phyloP scores from a whole-genome alignment of 2,888 invertebrate species.

The Yponomeuta plumbellus region DNA sequence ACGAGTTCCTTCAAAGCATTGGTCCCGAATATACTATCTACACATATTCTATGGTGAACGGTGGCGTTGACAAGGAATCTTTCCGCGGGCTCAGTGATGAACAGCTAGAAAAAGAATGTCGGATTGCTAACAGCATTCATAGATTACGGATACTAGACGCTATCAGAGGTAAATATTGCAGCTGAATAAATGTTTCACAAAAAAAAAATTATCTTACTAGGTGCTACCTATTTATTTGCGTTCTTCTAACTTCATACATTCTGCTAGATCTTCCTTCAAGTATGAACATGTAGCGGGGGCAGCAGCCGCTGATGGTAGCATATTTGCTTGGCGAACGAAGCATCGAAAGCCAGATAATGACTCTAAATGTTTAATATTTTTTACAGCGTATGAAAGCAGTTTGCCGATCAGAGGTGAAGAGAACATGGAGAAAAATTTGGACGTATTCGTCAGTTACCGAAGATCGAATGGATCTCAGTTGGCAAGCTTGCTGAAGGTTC shows the following conservation, averaged over 20 bases:
- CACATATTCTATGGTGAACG: conserved; percentile 96
- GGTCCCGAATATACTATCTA: conserved; percentile 96
- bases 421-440: conserved; percentile 91
- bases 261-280: too few species aligned
- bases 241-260: too few species aligned
- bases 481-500: conserved; percentile 96
- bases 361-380: conserved; percentile 21
- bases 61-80: conserved; percentile 94
- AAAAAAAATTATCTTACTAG: too few species aligned
- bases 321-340: too few species aligned
- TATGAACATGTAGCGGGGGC: too few species aligned
- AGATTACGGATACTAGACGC: conserved; percentile 92
- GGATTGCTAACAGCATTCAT: conserved; percentile 96
- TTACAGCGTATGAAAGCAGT: conserved; percentile 79
- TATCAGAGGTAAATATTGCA: conserved; percentile 78
- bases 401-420: conserved; percentile 83
- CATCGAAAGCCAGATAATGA: too few species aligned
- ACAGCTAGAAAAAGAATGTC: conserved; percentile 92
- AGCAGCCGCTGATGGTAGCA: too few species aligned
- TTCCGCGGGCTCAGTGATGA: conserved; percentile 93
- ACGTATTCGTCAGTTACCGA: conserved; percentile 98
- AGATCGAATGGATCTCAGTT: conserved; percentile 98
- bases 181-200: background rate
- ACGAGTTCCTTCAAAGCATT: conserved; percentile 88
- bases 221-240: too few species aligned